These are phyloP conservation scores for Crossocerus cetratus DNA, from an alignment of 2,888 invertebrate species.

Conservation along the genomic window DNA sequence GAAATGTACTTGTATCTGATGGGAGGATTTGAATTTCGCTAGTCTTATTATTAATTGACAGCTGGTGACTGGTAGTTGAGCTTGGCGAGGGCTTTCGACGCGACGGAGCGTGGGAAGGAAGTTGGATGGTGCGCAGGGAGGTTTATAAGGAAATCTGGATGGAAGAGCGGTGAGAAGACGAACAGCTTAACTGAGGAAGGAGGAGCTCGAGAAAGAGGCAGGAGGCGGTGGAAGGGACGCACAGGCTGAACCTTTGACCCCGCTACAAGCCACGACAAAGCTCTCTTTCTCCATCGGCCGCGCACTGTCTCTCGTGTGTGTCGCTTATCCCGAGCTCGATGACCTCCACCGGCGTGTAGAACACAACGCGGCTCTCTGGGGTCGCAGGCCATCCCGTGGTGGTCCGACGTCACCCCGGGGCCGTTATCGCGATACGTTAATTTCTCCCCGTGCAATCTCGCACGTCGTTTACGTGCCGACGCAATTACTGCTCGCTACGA, in stretches of 20 bases:
- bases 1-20: too few relatives aligned
- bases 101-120: background rate
- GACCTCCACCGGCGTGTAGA: constrained; percentile 44
- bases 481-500: constrained; percentile 30
- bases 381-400: constrained; percentile 1
- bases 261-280: constrained; percentile 59
- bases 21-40: too few relatives aligned
- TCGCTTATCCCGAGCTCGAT: constrained; percentile 39
- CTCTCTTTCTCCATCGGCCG: constrained; percentile 37
- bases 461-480: constrained; percentile 36
- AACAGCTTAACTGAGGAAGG: background rate
- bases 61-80: background rate
- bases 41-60: background rate
- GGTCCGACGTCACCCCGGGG: constrained; percentile 8
- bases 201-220: constrained; percentile 12
- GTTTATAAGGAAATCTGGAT: background rate
- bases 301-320: constrained; percentile 20
- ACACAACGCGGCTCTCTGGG: constrained; percentile 13
- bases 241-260: constrained; percentile 60
- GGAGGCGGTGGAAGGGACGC: constrained; percentile 17
- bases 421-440: constrained; percentile 43
- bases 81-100: background rate
- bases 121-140: background rate
- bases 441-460: constrained; percentile 32
- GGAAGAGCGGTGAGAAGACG: background rate